phyloP scores from a whole-genome alignment of 1,140 invertebrate species.

The Aphaenogaster floridana region DNA sequence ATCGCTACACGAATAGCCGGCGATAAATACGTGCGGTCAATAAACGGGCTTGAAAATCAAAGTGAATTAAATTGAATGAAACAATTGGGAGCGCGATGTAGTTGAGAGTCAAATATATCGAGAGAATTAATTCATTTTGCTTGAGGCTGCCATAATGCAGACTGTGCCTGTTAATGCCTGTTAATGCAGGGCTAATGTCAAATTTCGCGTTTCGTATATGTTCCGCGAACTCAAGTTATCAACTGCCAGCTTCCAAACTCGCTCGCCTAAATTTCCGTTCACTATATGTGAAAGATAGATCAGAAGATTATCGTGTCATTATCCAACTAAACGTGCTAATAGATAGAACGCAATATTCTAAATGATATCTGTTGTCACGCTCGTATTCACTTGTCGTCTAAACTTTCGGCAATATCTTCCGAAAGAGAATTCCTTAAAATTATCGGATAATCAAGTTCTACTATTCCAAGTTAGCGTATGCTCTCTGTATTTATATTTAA shows the following conservation, averaged over 20 bases:
- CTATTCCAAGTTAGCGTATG: background rate
- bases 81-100: background rate
- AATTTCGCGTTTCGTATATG: conserved; percentile 35
- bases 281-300: conserved; percentile 18
- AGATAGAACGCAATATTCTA: conserved; percentile 54
- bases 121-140: conserved; percentile 31
- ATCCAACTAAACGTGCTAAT: conserved; percentile 52
- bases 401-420: background rate
- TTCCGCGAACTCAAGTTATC: conserved; percentile 39
- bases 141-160: background rate
- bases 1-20: background rate
- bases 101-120: background rate
- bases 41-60: conserved; percentile 43
- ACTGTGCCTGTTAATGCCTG: too few relatives aligned
- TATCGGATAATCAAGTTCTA: conserved; percentile 2
- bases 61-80: conserved; percentile 4
- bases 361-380: conserved; percentile 57
- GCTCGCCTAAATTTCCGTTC: conserved; percentile 76
- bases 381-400: background rate
- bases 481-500: background rate
- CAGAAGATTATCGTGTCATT: conserved; percentile 61
- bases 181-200: conserved; percentile 2
- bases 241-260: conserved; percentile 77
- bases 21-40: background rate
- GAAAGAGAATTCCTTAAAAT: background rate